Base-by-base conservation (phyloP, 2,797 vertebrate species). In the Peromyscus melanophrys region DNA sequence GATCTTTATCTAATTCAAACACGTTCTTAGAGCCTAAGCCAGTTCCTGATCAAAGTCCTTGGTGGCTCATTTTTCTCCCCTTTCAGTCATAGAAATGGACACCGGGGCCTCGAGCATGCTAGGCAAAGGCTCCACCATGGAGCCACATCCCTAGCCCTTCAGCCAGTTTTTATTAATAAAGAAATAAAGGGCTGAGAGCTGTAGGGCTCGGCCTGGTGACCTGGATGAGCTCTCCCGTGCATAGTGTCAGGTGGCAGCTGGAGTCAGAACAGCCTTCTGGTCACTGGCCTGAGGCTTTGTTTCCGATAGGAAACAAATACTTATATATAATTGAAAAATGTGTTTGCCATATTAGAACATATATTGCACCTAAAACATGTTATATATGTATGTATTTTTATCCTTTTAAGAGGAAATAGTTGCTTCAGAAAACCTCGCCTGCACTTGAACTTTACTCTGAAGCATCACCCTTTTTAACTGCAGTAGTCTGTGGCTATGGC, bases 401-500 rank as follows among this genome's bases (percentile, higher is more conserved):
- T 59, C 69, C 75, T 52, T 90, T 63, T 63, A 52, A 87, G 88
- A 93, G 57, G 27, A 75, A 71, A n/a, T 40, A 7, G 49, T n/a
- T 73, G 12, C 29, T 84, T 83, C 59, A 27, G 43, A 17, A 81
- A 71, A 73, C 52, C 85, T 97, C 75, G 87, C 10, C 6, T 75
- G 77, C 17, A 37, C 63, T 49, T 91, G 95, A 96, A 75, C 92
- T 86, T 0, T 71, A 89, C n/a, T 84, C 73, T 85, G 59, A 90
- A 97, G 95, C 75, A 23, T 57, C 67, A 69, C 46, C 52, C 46
- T 17, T 0, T 84, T 69, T 95, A 57, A 63, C 73, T 34, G 29
- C 76, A 46, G 31, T 76, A 6, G 19, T 75, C 46, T 34, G 25
- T 63, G 59, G 17, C 93, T 65, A 16, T 43, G 25, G 29, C 57